Evolutionary conservation across 2,888 invertebrate genomes (phyloP), one percentile per base, ranked within the genome.

Genomic region (Pterostichus madidus): DNA sequence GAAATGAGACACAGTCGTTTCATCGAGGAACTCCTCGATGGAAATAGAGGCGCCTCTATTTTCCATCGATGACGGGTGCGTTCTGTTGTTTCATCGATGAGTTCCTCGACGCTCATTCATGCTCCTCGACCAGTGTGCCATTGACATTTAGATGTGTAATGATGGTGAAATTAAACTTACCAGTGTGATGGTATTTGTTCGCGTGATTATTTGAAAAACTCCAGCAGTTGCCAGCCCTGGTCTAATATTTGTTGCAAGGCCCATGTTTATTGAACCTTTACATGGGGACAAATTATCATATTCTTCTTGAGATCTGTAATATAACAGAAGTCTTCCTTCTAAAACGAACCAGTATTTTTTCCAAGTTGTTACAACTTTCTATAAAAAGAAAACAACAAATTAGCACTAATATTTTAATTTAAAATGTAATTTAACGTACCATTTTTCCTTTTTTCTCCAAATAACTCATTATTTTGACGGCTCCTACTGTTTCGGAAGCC

Each of bases 341-440:
- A 92, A 86, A 0, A 92, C 92, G 85, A 92, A 92, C 92, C 92
- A 92, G 86, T 91, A 91, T 84, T 90, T 90, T 85, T 91, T 91
- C 91, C 92, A 92, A 1, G 90, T 89, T 49, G 89, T 88, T 82
- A 90, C 89, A 89, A 89, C 87, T 85, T 89, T 87, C 90, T 91
- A 83, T 76, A 88, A 88, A 61, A 79, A 79, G n/a, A 83, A 24
- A 73, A n/a, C 31, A 39, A 39, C 68, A 44, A 44, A 71, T 71
- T 71, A 71, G 13, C 17, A 71, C 53, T 80, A 52, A 80, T 68
- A 15, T 13, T 52, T 15, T 31, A 52, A 13, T 61, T 64, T 49
- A 11, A 80, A 7, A 24, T 24, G 79, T 31, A 8, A 39, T 24
- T 3, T 24, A 46, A 8, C 71, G 35, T 88, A 91, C 92, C 89